Base-by-base conservation (phyloP, 2,888 invertebrate genomes). In the Cetonia aurata region DNA sequence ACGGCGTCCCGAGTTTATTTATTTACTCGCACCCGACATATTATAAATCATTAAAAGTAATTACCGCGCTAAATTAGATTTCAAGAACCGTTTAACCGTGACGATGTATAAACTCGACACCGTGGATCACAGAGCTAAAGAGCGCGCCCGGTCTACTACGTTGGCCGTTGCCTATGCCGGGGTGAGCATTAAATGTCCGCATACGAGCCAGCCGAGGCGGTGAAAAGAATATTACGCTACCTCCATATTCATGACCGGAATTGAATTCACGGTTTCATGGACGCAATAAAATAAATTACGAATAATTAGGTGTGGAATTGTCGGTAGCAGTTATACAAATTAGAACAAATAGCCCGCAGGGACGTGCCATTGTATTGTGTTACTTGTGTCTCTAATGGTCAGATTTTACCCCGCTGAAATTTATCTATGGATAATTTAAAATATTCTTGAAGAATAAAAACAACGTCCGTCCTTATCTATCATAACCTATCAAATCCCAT, bases 41-140 rank as follows among this genome's bases (percentile, higher is more conserved):
- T 65, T 70, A 62, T 70, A 70, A 70, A 70, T 70, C 69, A 70
- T 55, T 55, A 48, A 62, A 46, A 52, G 69, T 70, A 70, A 70
- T 70, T 70, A 70, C 69, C 46, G 62, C 55, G 44, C 13, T 70
- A 70, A 70, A 62, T 70, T 70, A 70, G 69, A 62, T 70, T 70
- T 56, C 56, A 50, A 57, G 67, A 56, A 25, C 67, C 57, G 48
- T 68, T 57, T 68, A 68, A 50, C 46, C 67, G 67, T 68, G 37
- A 57, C 67, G 67, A 46, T 68, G 46, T 56, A 68, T 57, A 57
- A 65, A 17, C 50, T 65, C 62, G 50, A 50, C 50, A 37, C 50
- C 37, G 50, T 33, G 37, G 37, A 37, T 50, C 50, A 52, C 50
- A 65, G 37, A 50, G 50, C 50, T 50, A 65, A 65, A 65, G 50